These are phyloP conservation scores for Salarias fasciatus DNA, from an alignment of 2,797 vertebrate genomes.

Conservation along the genomic window DNA sequence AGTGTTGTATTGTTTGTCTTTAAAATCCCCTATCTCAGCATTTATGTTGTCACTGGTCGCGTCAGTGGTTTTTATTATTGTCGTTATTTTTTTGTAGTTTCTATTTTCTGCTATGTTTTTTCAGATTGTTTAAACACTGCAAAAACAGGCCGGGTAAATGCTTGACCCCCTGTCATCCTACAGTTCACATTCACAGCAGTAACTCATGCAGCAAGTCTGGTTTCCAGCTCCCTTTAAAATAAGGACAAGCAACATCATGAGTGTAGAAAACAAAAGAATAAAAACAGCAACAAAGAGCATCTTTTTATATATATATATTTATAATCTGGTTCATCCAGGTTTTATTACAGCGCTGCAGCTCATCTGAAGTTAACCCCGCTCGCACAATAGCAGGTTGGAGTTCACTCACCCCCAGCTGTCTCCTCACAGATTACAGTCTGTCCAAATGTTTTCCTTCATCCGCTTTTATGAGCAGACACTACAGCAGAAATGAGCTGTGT, in stretches of 20 bases:
- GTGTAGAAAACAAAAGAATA: neutral
- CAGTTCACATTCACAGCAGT: slow-evolving; percentile 6
- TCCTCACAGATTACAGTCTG: slow-evolving; percentile 35
- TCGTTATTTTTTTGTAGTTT: neutral
- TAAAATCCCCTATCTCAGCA: slow-evolving; percentile 23
- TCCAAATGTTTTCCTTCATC: slow-evolving; percentile 12
- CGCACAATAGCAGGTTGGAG: slow-evolving; percentile 5
- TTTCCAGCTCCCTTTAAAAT: neutral
- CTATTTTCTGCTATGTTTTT: slow-evolving; percentile 24
- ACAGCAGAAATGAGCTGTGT: neutral
- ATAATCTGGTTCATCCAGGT: slow-evolving; percentile 18
- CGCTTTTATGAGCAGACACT: slow-evolving; percentile 18
- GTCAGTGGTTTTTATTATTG: neutral
- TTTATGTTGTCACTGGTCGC: neutral
- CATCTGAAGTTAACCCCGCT: slow-evolving; percentile 11
- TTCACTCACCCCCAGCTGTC: slow-evolving; percentile 14
- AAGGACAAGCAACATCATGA: neutral
- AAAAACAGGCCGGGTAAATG: slow-evolving; percentile 54
- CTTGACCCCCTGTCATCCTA: slow-evolving; percentile 52
- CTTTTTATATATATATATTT: slow-evolving; percentile 9
- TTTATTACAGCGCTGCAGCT: slow-evolving; percentile 16
- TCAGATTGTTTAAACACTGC: slow-evolving; percentile 51
- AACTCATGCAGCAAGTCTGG: slow-evolving; percentile 18
- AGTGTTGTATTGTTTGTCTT: neutral
- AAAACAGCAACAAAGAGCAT: slow-evolving; percentile 8